phyloP scores from a whole-genome alignment of 2,113 vertebrate genomes.

The Pygoscelis antarcticus region DNA sequence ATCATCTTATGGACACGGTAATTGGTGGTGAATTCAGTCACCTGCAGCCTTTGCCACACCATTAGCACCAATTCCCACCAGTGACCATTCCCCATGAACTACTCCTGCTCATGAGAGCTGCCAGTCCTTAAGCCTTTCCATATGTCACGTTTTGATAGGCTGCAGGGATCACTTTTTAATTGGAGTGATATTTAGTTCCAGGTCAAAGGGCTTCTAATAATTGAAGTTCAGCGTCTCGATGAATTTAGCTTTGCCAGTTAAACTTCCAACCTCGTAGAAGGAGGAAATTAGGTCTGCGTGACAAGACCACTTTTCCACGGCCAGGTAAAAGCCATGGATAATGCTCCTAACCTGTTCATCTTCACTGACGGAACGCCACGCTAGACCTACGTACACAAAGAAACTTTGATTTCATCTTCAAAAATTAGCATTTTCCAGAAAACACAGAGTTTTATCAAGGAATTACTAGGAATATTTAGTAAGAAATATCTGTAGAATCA shows the following conservation, averaged over 20 bases:
- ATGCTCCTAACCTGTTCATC: neutral
- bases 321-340: neutral
- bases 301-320: neutral
- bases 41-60: neutral
- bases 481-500: neutral
- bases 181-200: neutral
- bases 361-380: accelerated
- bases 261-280: accelerated
- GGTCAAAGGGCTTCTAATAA: neutral
- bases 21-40: neutral
- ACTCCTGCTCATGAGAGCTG: neutral
- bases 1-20: accelerated
- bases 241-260: neutral
- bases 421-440: neutral
- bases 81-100: neutral
- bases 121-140: neutral
- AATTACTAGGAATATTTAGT: neutral
- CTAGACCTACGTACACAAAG: accelerated
- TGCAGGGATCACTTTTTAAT: neutral
- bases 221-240: neutral
- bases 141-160: neutral
- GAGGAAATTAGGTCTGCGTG: neutral
- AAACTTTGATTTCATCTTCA: neutral
- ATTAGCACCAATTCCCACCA: neutral
- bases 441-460: neutral